Evolutionary conservation across 2,113 vertebrate species (phyloP), one percentile per base, ranked within the genome.

Genomic region (Phrynocephalus versicolor): DNA sequence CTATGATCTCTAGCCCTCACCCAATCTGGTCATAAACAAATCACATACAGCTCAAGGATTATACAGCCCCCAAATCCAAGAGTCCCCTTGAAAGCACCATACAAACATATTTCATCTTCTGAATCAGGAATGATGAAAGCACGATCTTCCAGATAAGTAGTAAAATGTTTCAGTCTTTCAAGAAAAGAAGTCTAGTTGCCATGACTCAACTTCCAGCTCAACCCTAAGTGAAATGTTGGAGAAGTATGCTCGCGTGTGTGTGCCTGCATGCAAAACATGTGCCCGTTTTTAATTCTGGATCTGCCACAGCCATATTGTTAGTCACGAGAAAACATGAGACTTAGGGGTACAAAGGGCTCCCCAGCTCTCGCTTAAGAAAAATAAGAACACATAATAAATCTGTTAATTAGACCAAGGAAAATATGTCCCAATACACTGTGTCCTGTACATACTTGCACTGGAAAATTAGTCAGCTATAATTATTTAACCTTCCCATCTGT

Each of bases 1-100:
- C 12, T 12, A 25, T 6, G 18, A 65, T 65, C 3, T 30, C 25
- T 9, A 27, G 23, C 5, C 2, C 25, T 67, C 27, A 80, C 71
- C 89, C 41, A 87, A 69, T n/a, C 60, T 80, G 23, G 35, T 23
- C 21, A 39, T 37, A 71, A 72, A 58, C 57, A 82, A 91, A 91
- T 25, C 30, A 82, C 8, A 58, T 21, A 87, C 85, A 64, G 74
- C 60, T n/a, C 75, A 90, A 85, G 89, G 12, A 74, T 8, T 70
- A 82, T 81, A 35, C 35, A 62, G 82, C 30, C 85, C 82, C 51
- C 27, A 90, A 91, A 71, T 15, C 15, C 45, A 85, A n/a, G 19
- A 75, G 85, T 67, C 37, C 33, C 10, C n/a, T 6, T 41, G 51
- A 25, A 57, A 10, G 60, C 64, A 67, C 12, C 18, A 19, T 23